Percentiles rank a stretch among this genome's conserved stretches.
Conservation (phyloP, 2,888 invertebrate genomes). For the Rhamnusium bicolor region DNA sequence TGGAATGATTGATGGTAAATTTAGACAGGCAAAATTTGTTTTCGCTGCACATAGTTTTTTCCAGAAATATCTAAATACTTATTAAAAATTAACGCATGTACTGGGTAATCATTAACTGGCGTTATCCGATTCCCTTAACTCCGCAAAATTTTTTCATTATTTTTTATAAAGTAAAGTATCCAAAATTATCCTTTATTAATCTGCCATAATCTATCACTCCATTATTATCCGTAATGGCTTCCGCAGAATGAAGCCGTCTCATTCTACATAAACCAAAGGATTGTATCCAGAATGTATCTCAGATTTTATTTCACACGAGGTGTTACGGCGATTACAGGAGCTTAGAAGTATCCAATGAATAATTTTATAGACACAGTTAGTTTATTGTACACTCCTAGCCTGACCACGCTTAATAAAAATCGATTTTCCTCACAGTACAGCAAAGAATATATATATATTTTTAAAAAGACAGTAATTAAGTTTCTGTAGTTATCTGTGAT, state of each 20-base stretch:
- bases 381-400: neutral
- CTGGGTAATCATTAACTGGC: too few species aligned
- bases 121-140: too few species aligned
- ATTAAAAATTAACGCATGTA: too few species aligned
- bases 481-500: neutral
- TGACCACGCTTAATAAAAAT: slow-evolving; percentile 1
- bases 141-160: too few species aligned
- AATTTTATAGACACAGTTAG: neutral
- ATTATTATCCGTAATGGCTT: slow-evolving; percentile 33
- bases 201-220: slow-evolving; percentile 27
- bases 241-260: neutral
- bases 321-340: neutral
- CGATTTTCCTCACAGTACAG: neutral
- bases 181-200: slow-evolving; percentile 19
- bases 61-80: too few species aligned
- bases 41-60: too few species aligned
- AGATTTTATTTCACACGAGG: slow-evolving; percentile 1
- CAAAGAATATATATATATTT: neutral
- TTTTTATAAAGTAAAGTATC: too few species aligned
- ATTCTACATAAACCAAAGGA: neutral
- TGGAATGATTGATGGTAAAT: too few species aligned
- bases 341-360: neutral
- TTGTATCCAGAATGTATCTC: neutral
- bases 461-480: neutral
- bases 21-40: too few species aligned